Percentiles rank a stretch among this genome's conserved stretches.
Evolutionary conservation across 2,113 vertebrate genomes (phyloP).

Genomic region (Falco punctatus): DNA sequence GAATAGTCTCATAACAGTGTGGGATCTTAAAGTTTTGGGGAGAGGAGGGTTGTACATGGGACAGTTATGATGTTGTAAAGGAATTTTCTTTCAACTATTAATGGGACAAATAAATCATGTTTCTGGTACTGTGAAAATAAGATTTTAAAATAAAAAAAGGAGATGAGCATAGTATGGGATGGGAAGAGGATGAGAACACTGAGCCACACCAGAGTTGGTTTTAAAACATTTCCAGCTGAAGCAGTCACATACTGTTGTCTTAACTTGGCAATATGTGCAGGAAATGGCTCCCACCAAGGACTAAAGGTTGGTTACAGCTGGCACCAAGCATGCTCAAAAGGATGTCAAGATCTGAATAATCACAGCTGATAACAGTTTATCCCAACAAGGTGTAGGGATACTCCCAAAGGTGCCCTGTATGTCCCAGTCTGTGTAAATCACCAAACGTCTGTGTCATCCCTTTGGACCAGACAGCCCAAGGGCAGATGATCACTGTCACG

Average conservation of each 20-base stretch:
- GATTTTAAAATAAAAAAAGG: constrained; percentile 2
- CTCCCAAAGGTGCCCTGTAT: fast-evolving
- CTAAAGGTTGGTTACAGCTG: background rate
- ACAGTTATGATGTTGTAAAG: background rate
- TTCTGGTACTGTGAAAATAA: constrained; percentile 37
- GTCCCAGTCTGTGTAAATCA: background rate
- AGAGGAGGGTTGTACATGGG: background rate
- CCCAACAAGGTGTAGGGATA: background rate
- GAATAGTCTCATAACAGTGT: background rate
- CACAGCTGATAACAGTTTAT: background rate
- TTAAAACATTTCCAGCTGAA: constrained; percentile 41
- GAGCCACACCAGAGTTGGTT: background rate
- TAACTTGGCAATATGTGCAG: background rate
- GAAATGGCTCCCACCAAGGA: background rate
- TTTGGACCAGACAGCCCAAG: background rate
- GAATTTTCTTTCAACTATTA: constrained; percentile 24
- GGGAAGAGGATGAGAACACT: background rate
- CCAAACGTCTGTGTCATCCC: background rate
- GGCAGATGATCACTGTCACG: background rate
- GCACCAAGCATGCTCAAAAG: background rate
- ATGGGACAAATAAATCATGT: constrained; percentile 23
- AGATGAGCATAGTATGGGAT: background rate
- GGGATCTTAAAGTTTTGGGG: background rate
- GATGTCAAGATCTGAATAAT: background rate
- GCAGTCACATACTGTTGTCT: background rate